Evolutionary conservation across 1,140 invertebrate genomes (phyloP), one percentile per base, ranked within the genome.

Genomic region (Caenorhabditis remanei): DNA sequence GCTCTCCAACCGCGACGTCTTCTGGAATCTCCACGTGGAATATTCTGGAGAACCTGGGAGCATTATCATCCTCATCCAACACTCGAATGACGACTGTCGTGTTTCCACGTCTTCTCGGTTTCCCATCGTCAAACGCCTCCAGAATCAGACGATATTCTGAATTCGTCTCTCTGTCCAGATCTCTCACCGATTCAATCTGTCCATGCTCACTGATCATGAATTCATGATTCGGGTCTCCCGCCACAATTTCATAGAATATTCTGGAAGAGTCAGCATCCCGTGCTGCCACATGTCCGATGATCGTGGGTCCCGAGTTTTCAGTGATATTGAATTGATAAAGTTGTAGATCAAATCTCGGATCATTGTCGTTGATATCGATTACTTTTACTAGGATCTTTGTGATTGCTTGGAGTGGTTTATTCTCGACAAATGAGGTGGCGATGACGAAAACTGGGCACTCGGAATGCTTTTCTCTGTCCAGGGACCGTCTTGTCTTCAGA

Each of bases 1-100:
- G 95, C 96, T 56, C 96, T 94, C 88, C 95, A 93, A 93, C 98
- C 97, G 96, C 95, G 0, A 96, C 95, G 93, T 98, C 98, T 94
- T 99, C 97, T 0, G 96, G 97, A 0, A 99, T 96, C 91, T 97
- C 97, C 0, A 97, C 96, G 91, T 96, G 97, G 93, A 97, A 98
- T 0, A 98, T 93, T 71, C 96, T 93, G 0, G 96, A 97, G 92
- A 99, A 99, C 87, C 96, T 94, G 0, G 97, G 97, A 13, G 96
- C 96, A 93, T 98, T 97, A 93, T 99, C 97, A 93, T 98, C 98
- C 93, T 97, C 97, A 93, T 87, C 86, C 4, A 65, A 14, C 0
- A 87, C 86, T 4, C 19, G 21, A 2, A 87, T 65, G 5, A 95
- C 94, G 7, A 98, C 92, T 90, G 95, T 94, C 2, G 91, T 90